A percentile compares a stretch with the other conserved stretches of the same genome.
phyloP scores from a whole-genome alignment of 2,888 invertebrate genomes.

The Perithous albicinctus region DNA sequence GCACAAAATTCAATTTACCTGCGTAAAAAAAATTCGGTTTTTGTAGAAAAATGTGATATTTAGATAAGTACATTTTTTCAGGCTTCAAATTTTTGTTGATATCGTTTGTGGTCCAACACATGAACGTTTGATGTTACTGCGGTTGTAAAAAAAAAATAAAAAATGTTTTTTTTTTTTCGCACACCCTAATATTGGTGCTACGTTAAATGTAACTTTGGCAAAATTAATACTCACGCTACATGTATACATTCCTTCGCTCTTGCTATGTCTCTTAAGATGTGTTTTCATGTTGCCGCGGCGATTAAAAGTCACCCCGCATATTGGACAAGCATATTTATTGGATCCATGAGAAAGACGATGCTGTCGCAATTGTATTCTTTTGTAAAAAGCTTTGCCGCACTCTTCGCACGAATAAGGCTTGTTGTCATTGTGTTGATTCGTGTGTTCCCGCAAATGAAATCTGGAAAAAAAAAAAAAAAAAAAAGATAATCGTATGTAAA shows the following conservation, averaged over 20 bases:
- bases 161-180: too few species aligned
- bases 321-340: constrained; percentile 77
- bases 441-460: constrained; percentile 85
- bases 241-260: constrained; percentile 74
- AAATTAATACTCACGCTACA: constrained; percentile 76
- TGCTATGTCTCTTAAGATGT: constrained; percentile 80
- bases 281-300: constrained; percentile 81
- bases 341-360: constrained; percentile 79
- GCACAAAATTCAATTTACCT: too few species aligned
- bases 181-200: too few species aligned
- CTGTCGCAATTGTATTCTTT: constrained; percentile 81
- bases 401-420: constrained; percentile 83
- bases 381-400: constrained; percentile 84
- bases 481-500: not conserved
- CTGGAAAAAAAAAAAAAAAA: constrained; percentile 58
- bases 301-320: constrained; percentile 80
- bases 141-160: too few species aligned
- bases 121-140: too few species aligned
- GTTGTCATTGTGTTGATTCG: constrained; percentile 83
- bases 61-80: too few species aligned
- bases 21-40: too few species aligned
- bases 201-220: too few species aligned
- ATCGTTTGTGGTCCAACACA: too few species aligned
- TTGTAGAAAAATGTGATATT: too few species aligned
- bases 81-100: too few species aligned